Evolutionary conservation across 2,888 invertebrate species (phyloP).

Genomic region (Tanaodytes sp.): DNA sequence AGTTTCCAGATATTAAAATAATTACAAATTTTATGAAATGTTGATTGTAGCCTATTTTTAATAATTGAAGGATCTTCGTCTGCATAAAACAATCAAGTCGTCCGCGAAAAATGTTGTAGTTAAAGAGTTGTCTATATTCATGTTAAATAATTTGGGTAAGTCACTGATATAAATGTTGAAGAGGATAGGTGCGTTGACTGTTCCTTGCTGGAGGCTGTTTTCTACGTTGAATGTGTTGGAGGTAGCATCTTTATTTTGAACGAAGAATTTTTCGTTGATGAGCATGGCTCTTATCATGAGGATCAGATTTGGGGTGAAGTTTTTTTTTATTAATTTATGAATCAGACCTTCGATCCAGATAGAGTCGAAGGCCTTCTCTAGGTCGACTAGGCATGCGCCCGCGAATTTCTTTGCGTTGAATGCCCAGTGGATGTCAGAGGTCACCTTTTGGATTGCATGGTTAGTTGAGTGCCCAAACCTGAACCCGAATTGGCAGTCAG

Average conservation of each 20-base stretch:
- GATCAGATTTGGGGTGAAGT: not conserved
- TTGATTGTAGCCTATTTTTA: not conserved
- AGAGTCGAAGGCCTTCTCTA: too few relatives aligned
- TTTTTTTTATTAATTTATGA: not conserved
- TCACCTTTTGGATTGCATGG: not conserved
- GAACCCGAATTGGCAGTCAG: not conserved
- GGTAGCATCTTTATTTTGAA: not conserved
- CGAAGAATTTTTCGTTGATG: not conserved
- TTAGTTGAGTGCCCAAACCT: not conserved
- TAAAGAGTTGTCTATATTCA: not conserved
- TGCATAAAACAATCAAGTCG: not conserved
- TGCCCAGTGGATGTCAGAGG: not conserved
- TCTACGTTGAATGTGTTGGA: not conserved
- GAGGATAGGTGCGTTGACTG: too few relatives aligned
- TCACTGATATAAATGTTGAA: too few relatives aligned
- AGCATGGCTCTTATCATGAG: not conserved
- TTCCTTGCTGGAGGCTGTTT: too few relatives aligned
- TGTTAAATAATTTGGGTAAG: too few relatives aligned
- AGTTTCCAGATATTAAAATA: not conserved
- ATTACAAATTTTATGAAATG: not conserved
- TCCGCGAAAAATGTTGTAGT: not conserved
- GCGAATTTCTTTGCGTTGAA: not conserved
- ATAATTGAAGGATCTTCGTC: not conserved
- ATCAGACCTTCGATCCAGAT: not conserved
- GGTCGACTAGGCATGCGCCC: too few relatives aligned